Evolutionary conservation across 2,113 vertebrate genomes (phyloP), one percentile per base, ranked within the genome.

Genomic region (Epinephelus cyanopodus): DNA sequence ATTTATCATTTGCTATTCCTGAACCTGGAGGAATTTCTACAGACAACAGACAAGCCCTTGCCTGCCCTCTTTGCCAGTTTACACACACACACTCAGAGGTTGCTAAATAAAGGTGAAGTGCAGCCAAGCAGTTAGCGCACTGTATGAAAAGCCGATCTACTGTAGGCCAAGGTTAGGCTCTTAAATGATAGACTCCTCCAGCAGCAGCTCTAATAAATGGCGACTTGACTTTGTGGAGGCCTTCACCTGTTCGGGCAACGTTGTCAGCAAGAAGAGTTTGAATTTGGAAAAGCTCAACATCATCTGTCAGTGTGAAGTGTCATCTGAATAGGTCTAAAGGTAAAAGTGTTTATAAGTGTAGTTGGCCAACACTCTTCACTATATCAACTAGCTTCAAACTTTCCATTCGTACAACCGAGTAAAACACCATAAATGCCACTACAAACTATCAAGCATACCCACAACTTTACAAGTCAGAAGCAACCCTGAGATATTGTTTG

Each of bases 11-110:
- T 86, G 74, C 92, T 93, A 94, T 93, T 93, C 83, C 83, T 91
- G 86, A 93, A 82, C 56, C 76, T 74, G 61, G 64, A 93, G 85
- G 89, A 93, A 92, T 93, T 89, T 85, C 83, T 80, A 85, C 82
- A 84, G 82, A 73, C 81, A 81, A 75, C 68, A 82, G 81, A 86
- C 91, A 86, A 84, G 91, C 78, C 87, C 73, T 61, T 74, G 86
- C 93, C 81, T 92, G 92, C 75, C 79, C 47, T 50, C 25, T n/a
- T 29, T 80, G 79, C 72, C 72, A 81, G 75, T 74, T 64, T 74
- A 83, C 64, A 67, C 78, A 68, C 60, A 73, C 45, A 74, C 77
- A 57, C 72, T 6, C 33, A 37, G 6, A 8, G 29, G 29, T 9
- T 69, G 63, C 70, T 84, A 82, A 71, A 85, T 83, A 87, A 92